Percentiles rank a stretch among this genome's conserved stretches.
phyloP scores from a whole-genome alignment of 1,140 invertebrate genomes.

The Dufourea novaeangliae region DNA sequence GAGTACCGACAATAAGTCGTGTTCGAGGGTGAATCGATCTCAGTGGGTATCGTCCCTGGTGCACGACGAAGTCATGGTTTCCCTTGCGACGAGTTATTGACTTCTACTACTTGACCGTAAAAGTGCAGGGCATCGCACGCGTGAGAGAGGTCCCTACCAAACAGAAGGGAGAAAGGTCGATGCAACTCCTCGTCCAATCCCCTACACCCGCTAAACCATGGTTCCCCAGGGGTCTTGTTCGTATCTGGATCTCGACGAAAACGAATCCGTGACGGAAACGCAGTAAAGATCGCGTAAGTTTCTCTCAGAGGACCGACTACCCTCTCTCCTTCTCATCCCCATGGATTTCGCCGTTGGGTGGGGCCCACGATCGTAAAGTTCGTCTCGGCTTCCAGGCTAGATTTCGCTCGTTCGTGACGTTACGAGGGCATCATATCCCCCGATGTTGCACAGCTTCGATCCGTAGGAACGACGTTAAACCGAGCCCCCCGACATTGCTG shows the following conservation, averaged over 20 bases:
- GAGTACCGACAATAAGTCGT: no score
- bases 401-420: conserved; percentile 1
- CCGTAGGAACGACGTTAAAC: conserved; percentile 6
- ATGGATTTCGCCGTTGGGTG: neutral
- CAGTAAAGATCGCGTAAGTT: conserved; percentile 4
- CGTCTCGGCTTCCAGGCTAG: neutral
- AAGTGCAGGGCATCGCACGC: no score
- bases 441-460: conserved; percentile 19
- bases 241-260: neutral
- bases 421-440: conserved; percentile 8
- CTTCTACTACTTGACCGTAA: no score
- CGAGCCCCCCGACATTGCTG: conserved; percentile 25
- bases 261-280: neutral
- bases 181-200: neutral
- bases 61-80: no score
- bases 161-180: no score
- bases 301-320: neutral
- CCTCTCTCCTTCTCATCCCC: no score
- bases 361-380: neutral
- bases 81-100: no score
- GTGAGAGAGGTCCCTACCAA: no score
- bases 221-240: conserved; percentile 2
- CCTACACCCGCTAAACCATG: neutral
- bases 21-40: no score
- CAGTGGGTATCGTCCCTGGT: no score